Evolutionary conservation across 2,797 vertebrate genomes (phyloP), one percentile per base, ranked within the genome.

Genomic region (Coregonus ussuriensis): DNA sequence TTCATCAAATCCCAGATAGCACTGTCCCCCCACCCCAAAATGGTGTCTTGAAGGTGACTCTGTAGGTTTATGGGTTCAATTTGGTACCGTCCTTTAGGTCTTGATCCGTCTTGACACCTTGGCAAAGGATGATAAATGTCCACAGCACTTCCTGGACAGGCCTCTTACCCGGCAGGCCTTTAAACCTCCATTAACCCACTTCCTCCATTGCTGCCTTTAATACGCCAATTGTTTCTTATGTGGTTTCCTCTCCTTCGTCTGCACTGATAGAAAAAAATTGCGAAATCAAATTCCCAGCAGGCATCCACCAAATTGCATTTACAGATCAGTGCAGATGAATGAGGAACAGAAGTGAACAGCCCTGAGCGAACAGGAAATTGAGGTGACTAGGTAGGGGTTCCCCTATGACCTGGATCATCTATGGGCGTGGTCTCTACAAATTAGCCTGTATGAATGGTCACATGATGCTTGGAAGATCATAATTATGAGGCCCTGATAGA

Each of bases 151-250:
- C 72, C 72, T n/a, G 4, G 16, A 68, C 56, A 77, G 59, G 59
- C 72, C 37, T 47, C 53, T 77, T 25, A 56, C 71, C 56, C 74
- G 21, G 31, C 81, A 18, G 1, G 6, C 6, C 77, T 69, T 52
- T 76, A 77, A 81, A 71, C 62, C 56, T 74, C 51, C n/a, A 71
- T 74, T 76, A 71, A 69, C 35, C 33, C 56, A 77, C 74, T 71
- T 81, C 77, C 70, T 71, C 72, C 72, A 29, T 29, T 13, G 21
- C 21, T 4, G 47, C 51, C 11, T 21, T 52, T 52, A 71, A 29
- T 47, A 21, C 14, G n/a, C 35, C 15, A 54, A 54, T 54, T 54
- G 53, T 15, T 5, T 47, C 41, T 18, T 54, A 54, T 18, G 53
- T 54, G 53, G 16, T 54, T 54, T 18, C 15, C 4, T 54, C 53